Base-by-base conservation (phyloP, 2,888 invertebrate species). In the Marronus borbonicus region DNA sequence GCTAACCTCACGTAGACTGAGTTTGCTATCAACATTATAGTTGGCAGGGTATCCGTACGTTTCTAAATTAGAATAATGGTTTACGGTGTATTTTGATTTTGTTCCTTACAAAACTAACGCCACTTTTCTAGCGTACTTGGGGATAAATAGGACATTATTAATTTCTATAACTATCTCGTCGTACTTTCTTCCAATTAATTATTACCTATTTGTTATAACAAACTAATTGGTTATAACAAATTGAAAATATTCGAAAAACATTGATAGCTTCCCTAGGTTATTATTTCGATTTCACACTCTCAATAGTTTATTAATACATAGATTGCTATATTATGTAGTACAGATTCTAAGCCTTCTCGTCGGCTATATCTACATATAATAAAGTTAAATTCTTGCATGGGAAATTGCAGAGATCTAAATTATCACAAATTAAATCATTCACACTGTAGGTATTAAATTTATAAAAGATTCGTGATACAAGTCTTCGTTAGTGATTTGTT, bases 1-100 rank as follows among this genome's bases (percentile, higher is more conserved):
- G n/a, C 72, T 74, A 74, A 60, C 58, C 10, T 74, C 72, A 74
- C 24, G 44, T 74, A 74, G 49, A n/a, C 39, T 60, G 50, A 68
- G 49, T 50, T 49, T 28, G 24, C 20, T 68, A 68, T 68, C 50
- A 68, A 49, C 24, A 68, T 58, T 58, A 58, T 17, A n/a, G 20
- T 58, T 20, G 5, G 55, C n/a, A 62, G 24, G 12, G 14, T 31
- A 44, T 49, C 20, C 49, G 24, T 24, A 66, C 66, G 44, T 17
- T 49, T 44, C 17, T 20, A 44, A 24, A 66, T 24, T 20, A 68
- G 50, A 50, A 52, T 44, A 68, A 50, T 68, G 68, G 68, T 55
- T 55, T 39, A 10, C 10, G 7, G 7, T 44, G 8, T 12, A 58
- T 58, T 58, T 58, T 65, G 39, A 65, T 65, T 65, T 17, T 66